These are phyloP conservation scores for Lasioglossum morio DNA, from an alignment of 2,888 invertebrate species.

Conservation along the genomic window DNA sequence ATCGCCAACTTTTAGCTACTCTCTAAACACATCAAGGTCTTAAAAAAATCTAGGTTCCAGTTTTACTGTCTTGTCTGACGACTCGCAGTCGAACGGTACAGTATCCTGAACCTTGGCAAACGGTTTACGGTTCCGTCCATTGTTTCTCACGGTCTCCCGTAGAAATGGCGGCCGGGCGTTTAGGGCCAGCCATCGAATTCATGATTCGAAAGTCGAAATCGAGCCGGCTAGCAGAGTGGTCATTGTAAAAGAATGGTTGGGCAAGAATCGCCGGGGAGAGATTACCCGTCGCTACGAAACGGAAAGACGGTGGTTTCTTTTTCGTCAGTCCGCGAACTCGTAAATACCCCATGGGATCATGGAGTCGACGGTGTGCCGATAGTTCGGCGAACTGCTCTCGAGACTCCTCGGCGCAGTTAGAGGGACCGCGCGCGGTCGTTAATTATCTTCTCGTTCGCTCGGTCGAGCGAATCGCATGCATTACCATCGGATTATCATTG, in stretches of 20 bases:
- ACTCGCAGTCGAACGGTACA: neutral
- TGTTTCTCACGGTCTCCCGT: neutral
- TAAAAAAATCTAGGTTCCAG: neutral
- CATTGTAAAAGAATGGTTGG: constrained; percentile 2
- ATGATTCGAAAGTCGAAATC: neutral
- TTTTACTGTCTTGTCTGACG: neutral
- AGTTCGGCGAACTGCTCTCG: constrained; percentile 60
- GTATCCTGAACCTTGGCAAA: neutral
- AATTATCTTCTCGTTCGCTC: constrained; percentile 73
- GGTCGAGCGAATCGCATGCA: constrained; percentile 70
- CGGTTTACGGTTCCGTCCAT: neutral
- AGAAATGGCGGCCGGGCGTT: neutral
- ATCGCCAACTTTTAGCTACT: neutral
- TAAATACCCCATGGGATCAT: constrained; percentile 62
- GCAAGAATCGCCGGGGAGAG: constrained; percentile 24
- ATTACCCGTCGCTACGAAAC: constrained; percentile 40
- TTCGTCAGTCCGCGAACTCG: constrained; percentile 51
- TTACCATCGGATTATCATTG: constrained; percentile 76
- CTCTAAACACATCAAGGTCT: neutral
- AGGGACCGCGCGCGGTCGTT: constrained; percentile 57
- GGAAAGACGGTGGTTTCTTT: constrained; percentile 18
- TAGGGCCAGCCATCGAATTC: neutral
- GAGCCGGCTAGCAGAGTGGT: constrained; percentile 5
- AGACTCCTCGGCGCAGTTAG: neutral
- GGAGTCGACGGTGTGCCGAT: constrained; percentile 41